Evolutionary conservation across 2,888 invertebrate genomes (phyloP).

Genomic region (Arrhopalites spinosus): DNA sequence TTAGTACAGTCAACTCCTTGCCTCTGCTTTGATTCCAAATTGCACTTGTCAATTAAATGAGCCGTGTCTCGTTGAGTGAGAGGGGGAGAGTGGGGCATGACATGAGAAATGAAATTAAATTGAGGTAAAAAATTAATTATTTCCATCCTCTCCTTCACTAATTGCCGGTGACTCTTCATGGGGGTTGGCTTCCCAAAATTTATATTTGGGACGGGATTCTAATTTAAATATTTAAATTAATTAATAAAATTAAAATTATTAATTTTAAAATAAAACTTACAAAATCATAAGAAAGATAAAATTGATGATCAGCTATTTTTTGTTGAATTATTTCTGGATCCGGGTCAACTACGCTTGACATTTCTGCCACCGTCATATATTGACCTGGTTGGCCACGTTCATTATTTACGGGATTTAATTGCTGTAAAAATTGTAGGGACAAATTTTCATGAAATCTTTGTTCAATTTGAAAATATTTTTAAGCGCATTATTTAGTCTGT

Average conservation of each 20-base stretch:
- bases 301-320: slow-evolving; percentile 74
- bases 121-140: slow-evolving; percentile 72
- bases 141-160: neutral
- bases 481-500: too few relatives aligned
- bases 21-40: slow-evolving; percentile 67
- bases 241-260: too few relatives aligned
- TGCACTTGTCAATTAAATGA: slow-evolving; percentile 70
- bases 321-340: slow-evolving; percentile 65
- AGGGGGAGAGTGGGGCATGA: slow-evolving; percentile 69
- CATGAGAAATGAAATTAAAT: slow-evolving; percentile 80
- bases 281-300: slow-evolving; percentile 87
- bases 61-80: slow-evolving; percentile 70
- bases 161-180: neutral
- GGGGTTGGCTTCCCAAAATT: neutral
- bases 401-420: slow-evolving; percentile 80
- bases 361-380: slow-evolving; percentile 64
- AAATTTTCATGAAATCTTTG: neutral
- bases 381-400: slow-evolving; percentile 72
- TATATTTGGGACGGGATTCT: slow-evolving; percentile 61
- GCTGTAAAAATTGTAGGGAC: slow-evolving; percentile 61
- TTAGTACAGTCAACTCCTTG: slow-evolving; percentile 67
- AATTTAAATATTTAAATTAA: too few relatives aligned
- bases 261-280: too few relatives aligned
- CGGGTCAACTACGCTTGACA: slow-evolving; percentile 60
- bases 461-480: neutral